These are phyloP conservation scores for Coremacera marginata DNA, from an alignment of 2,888 invertebrate species.

Conservation along the genomic window DNA sequence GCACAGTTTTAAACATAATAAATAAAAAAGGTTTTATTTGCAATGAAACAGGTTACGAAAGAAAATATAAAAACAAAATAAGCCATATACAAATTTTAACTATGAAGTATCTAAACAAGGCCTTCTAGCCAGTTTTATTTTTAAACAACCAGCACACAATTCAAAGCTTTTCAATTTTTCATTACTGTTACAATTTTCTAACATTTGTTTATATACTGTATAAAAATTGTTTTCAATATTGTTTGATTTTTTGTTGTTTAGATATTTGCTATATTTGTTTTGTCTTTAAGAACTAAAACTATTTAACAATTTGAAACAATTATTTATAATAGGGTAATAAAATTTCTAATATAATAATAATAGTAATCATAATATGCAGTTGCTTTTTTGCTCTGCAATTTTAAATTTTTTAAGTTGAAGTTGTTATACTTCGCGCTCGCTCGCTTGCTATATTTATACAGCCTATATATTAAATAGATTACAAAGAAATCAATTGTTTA, in stretches of 20 bases:
- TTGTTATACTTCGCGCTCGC: conserved; percentile 21
- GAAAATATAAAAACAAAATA: not conserved
- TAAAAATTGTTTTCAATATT: conserved; percentile 22
- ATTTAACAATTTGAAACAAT: conserved; percentile 48
- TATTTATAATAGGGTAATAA: conserved; percentile 37
- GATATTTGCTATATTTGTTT: conserved; percentile 41
- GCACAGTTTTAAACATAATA: not conserved
- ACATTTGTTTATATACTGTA: conserved; percentile 3
- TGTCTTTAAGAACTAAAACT: conserved; percentile 50
- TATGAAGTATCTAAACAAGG: not conserved
- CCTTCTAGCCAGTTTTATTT: not conserved
- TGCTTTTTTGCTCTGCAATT: conserved; percentile 9
- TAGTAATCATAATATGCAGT: conserved; percentile 23
- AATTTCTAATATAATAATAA: conserved; percentile 35
- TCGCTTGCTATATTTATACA: conserved; percentile 23
- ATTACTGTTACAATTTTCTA: not conserved
- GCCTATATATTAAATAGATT: not conserved
- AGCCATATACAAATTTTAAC: not conserved
- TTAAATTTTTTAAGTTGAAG: conserved; percentile 26
- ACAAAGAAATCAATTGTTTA: conserved; percentile 8
- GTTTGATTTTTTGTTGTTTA: conserved; percentile 24
- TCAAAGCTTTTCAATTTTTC: conserved; percentile 12
- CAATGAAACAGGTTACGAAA: not conserved
- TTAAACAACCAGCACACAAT: conserved; percentile 16
- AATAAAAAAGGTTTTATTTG: not conserved